These are phyloP conservation scores for Thalpophila matura DNA, from an alignment of 2,888 invertebrate genomes.

Conservation along the genomic window DNA sequence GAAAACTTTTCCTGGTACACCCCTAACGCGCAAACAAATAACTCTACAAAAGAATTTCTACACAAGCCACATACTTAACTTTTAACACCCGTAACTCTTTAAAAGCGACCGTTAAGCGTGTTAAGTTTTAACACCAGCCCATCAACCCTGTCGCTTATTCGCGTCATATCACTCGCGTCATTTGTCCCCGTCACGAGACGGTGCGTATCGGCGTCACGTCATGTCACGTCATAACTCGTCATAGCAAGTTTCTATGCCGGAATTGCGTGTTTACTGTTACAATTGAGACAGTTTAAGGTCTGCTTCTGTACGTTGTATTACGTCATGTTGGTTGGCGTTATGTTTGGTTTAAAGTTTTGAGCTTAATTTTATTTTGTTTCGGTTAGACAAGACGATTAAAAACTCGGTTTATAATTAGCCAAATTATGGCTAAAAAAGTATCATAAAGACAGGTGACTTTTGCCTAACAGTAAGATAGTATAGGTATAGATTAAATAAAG, in stretches of 20 bases:
- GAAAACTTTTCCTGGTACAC: too few relatives aligned
- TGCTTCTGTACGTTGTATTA: constrained; percentile 25
- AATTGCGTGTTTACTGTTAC: constrained; percentile 55
- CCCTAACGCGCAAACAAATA: too few relatives aligned
- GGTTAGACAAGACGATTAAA: too few relatives aligned
- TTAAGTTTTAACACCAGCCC: constrained; percentile 40
- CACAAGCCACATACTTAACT: constrained; percentile 18
- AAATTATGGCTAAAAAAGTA: too few relatives aligned
- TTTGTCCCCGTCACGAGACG: constrained; percentile 58
- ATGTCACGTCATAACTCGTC: constrained; percentile 53
- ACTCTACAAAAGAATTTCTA: constrained; percentile 2
- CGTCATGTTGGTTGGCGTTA: constrained; percentile 24
- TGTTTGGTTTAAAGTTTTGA: constrained; percentile 6
- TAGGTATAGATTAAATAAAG: too few relatives aligned
- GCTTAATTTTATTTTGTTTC: too few relatives aligned
- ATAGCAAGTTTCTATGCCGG: constrained; percentile 48
- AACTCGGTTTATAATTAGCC: too few relatives aligned
- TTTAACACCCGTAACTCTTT: constrained; percentile 36
- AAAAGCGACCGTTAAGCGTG: constrained; percentile 35
- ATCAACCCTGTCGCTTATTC: constrained; percentile 37
- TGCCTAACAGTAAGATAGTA: too few relatives aligned
- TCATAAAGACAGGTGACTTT: too few relatives aligned
- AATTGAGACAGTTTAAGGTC: constrained; percentile 45
- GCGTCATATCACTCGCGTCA: constrained; percentile 49
- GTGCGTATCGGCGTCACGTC: constrained; percentile 53